Percentiles rank a stretch among this genome's conserved stretches.
Evolutionary conservation across 2,797 vertebrate genomes (phyloP).

Genomic region (Dendrocincla tyrannina): DNA sequence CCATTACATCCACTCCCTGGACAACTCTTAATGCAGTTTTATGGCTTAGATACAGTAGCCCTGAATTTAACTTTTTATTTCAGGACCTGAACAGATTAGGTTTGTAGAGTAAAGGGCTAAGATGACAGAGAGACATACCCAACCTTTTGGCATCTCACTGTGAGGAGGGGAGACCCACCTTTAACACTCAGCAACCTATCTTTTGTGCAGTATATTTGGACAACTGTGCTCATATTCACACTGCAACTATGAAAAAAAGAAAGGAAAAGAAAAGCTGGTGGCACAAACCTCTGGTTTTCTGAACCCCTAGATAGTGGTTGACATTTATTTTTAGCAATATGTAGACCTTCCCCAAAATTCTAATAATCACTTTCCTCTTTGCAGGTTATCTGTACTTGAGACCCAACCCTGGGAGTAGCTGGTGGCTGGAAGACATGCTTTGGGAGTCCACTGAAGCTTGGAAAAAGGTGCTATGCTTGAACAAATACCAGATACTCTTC

Average conservation of each 20-base stretch:
- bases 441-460: background rate
- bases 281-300: background rate
- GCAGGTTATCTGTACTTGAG: background rate
- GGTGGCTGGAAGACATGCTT: background rate
- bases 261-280: background rate
- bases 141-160: background rate
- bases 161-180: background rate
- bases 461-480: background rate
- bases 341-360: background rate
- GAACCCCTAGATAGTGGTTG: background rate
- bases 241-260: background rate
- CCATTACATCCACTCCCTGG: background rate
- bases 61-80: background rate
- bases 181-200: background rate
- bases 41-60: background rate
- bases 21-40: background rate
- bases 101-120: background rate
- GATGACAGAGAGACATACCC: background rate
- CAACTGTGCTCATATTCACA: background rate
- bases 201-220: background rate
- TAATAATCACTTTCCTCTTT: background rate
- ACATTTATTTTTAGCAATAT: background rate
- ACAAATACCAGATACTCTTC: background rate
- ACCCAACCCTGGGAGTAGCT: background rate
- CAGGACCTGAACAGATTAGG: background rate